Percentiles rank a stretch among this genome's conserved stretches.
These are phyloP conservation scores for Lepus timidus DNA, from an alignment of 2,113 vertebrate species.

Conservation along the genomic window DNA sequence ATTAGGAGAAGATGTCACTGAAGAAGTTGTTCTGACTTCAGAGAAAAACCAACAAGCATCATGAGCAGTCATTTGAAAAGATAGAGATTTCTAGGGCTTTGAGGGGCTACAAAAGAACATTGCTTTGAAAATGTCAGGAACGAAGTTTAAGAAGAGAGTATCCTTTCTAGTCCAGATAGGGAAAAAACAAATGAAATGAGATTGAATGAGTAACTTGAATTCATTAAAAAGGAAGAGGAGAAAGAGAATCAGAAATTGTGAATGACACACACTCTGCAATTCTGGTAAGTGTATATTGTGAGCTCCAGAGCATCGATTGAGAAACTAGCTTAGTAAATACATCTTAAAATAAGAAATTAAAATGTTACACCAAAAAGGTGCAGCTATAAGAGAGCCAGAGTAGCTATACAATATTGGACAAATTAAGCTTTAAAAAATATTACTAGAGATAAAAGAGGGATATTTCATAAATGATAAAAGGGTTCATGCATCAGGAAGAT, in stretches of 20 bases:
- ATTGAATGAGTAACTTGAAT: background rate
- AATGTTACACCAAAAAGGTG: background rate
- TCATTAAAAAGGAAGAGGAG: background rate
- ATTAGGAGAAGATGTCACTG: background rate
- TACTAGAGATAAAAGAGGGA: background rate
- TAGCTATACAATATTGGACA: background rate
- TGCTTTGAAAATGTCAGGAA: background rate
- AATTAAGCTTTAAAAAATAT: background rate
- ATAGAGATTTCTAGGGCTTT: background rate
- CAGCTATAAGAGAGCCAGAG: background rate
- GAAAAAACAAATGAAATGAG: background rate
- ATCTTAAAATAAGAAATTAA: background rate
- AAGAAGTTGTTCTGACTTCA: background rate
- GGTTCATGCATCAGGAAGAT: background rate
- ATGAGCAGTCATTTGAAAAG: background rate
- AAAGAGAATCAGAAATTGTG: background rate
- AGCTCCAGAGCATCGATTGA: background rate
- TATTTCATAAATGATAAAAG: background rate
- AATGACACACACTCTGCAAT: background rate
- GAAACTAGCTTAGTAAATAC: background rate
- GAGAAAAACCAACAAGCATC: background rate
- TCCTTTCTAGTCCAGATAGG: background rate
- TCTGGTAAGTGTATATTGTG: background rate
- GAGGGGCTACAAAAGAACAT: background rate
- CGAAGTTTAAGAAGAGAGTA: background rate